Evolutionary conservation across 2,113 vertebrate species (phyloP).

Genomic region (Podocnemis expansa): DNA sequence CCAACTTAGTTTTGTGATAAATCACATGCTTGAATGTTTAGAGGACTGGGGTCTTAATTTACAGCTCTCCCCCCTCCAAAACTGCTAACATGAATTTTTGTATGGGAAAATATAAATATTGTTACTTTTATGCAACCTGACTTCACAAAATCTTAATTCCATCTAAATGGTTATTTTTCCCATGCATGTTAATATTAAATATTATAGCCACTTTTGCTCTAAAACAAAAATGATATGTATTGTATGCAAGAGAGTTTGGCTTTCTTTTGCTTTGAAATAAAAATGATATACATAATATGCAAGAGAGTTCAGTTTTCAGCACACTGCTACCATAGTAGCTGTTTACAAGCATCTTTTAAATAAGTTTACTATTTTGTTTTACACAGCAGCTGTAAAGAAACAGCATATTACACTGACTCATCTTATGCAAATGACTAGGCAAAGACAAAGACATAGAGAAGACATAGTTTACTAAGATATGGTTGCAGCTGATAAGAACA

Average conservation of each 20-base stretch:
- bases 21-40: not conserved
- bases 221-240: not conserved
- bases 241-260: not conserved
- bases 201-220: not conserved
- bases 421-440: not conserved
- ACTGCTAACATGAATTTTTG: not conserved
- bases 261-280: not conserved
- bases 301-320: not conserved
- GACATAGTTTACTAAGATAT: no score
- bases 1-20: not conserved
- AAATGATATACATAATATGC: not conserved
- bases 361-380: constrained; percentile 12
- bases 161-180: constrained; percentile 17
- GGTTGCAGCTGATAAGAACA: not conserved
- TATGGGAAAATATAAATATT: not conserved
- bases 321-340: not conserved
- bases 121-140: not conserved
- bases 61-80: accelerated
- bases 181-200: not conserved
- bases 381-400: constrained; percentile 16
- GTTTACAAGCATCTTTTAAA: not conserved
- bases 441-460: constrained; percentile 7
- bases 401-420: not conserved
- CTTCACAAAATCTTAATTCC: not conserved
- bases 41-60: not conserved